Evolutionary conservation across 1,140 invertebrate genomes (phyloP), one percentile per base, ranked within the genome.

Genomic region (Tachypleus tridentatus): DNA sequence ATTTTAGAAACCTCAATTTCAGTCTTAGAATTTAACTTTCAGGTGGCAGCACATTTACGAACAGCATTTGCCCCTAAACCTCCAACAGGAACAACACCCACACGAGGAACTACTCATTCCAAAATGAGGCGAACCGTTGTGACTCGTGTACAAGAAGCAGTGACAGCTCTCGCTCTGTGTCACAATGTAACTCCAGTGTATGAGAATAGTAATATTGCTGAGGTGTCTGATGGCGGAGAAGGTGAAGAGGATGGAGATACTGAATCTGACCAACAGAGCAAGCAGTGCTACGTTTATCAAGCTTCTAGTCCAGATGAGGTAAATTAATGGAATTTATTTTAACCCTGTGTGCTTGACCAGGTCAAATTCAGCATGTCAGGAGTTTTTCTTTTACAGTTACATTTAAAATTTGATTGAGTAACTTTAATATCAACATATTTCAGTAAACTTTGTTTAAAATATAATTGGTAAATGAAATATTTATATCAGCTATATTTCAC

Each of bases 151-250:
- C 87, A 85, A 49, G 89, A 97, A 72, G 91, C 93, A 0, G 92
- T 99, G 5, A 86, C 92, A 71, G 94, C 96, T 0, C 77, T 99
- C 9, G 95, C 96, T 0, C 78, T 99, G 4, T 99, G 97, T 78
- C 97, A 99, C 76, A 99, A 99, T 79, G 97, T 99, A 0, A 99
- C 97, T 0, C 97, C 97, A 0, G 93, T 98, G 4, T 93, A 89
- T 74, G 94, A 98, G 53, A n/a, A 7, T n/a, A n/a, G 53, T 8
- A 54, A 54, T 54, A 3, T 54, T 54, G 0, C 7, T 54, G 7
- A n/a, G 53, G 53, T 7, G n/a, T 8, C n/a, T 7, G 53, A 54
- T 8, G 53, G 7, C 3, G 53, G 60, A 64, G 69, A 49, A 50
- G 63, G 49, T 77, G 66, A 73, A 2, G 63, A 61, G 6, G 60